Percentiles rank a stretch among this genome's conserved stretches.
Conservation (phyloP, 2,797 vertebrate species). For the Diceros bicornis region DNA sequence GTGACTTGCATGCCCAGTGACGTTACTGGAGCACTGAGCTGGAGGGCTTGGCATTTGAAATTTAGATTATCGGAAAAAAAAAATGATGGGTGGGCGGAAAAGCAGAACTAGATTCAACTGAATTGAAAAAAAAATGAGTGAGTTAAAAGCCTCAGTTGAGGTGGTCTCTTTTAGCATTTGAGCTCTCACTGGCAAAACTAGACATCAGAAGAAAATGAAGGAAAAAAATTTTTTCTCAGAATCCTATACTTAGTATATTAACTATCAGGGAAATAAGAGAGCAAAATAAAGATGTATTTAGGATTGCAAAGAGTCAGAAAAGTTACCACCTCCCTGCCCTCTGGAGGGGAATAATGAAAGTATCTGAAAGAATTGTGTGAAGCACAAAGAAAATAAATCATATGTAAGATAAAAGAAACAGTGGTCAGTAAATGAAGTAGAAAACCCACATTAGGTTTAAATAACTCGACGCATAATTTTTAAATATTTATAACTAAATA, state of each 20-base stretch:
- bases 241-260: background rate
- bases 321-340: background rate
- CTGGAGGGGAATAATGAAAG: background rate
- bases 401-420: background rate
- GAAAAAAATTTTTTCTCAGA: background rate
- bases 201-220: background rate
- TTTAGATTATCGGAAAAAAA: background rate
- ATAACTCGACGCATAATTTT: background rate
- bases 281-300: background rate
- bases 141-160: background rate
- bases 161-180: background rate
- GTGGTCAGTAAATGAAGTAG: background rate
- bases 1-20: background rate
- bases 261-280: background rate
- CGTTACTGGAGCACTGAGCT: background rate
- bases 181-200: background rate
- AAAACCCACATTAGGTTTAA: constrained; percentile 37
- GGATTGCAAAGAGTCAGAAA: background rate
- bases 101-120: background rate
- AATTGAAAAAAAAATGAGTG: constrained; percentile 3
- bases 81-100: background rate
- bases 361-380: background rate
- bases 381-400: constrained; percentile 10
- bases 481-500: constrained; percentile 40
- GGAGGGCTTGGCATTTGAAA: background rate